Evolutionary conservation across 2,888 invertebrate genomes (phyloP).

Genomic region (Malachius bipustulatus): DNA sequence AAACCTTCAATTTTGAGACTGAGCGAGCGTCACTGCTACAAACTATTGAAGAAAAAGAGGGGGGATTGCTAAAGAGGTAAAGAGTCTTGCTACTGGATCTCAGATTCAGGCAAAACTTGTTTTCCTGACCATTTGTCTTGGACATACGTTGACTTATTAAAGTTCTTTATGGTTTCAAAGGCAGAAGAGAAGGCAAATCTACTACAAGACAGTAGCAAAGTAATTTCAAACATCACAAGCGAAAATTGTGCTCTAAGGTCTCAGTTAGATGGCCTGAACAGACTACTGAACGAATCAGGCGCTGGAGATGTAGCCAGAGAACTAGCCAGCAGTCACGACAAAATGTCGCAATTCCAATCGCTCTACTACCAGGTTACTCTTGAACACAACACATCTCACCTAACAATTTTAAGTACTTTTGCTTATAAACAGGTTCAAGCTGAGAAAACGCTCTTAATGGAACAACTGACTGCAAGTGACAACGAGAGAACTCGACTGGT

Average conservation of each 20-base stretch:
- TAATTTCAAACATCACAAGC: constrained; percentile 20
- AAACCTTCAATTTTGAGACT: no score
- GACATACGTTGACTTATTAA: no score
- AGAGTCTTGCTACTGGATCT: no score
- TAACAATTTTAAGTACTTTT: no score
- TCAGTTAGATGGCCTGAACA: constrained; percentile 28
- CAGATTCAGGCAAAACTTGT: no score
- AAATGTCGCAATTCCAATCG: constrained; percentile 24
- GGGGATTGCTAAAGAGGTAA: no score
- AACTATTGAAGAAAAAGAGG: no score
- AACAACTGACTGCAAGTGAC: constrained; percentile 15
- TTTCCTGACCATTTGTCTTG: no score
- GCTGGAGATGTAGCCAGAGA: constrained; percentile 29
- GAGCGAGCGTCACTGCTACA: no score
- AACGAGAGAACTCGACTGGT: constrained; percentile 16
- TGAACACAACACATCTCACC: constrained; percentile 1
- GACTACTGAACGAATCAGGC: constrained; percentile 25
- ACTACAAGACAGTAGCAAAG: constrained; percentile 21
- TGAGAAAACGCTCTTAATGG: constrained; percentile 18
- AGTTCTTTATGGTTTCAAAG: no score
- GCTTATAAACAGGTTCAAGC: constrained; percentile 20
- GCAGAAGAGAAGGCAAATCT: constrained; percentile 22
- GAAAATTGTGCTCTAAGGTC: constrained; percentile 25
- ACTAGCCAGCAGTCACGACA: constrained; percentile 26
- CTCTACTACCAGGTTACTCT: constrained; percentile 24